Evolutionary conservation across 2,797 vertebrate species (phyloP), one percentile per base, ranked within the genome.

Genomic region (Carcharodon carcharias): DNA sequence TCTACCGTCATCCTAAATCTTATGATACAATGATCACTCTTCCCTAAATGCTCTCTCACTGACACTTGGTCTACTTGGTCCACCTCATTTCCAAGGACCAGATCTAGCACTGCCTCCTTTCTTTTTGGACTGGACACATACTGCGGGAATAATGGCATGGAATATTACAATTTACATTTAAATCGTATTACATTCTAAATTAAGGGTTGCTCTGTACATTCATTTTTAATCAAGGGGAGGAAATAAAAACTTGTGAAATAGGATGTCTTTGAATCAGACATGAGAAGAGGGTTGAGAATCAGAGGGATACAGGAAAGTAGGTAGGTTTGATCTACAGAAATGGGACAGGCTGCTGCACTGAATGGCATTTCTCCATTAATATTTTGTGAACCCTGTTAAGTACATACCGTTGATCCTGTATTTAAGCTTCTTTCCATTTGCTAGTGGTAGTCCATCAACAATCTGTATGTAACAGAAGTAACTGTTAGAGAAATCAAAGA

Each of bases 381-480:
- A 88, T 8, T 67, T 93, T 93, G 61, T 35, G 12, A 85, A 77
- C 12, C 35, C 26, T 61, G 35, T 96, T 0, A 95, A 16, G 73
- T 95, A 67, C 98, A 98, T 97, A 99, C 99, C 99, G 97, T 99
- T 99, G 97, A 99, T 98, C 97, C 98, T 98, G 97, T 99, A 99
- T 96, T 98, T 98, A 96, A 99, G 97, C 85, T 97, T 98, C 97
- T 97, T 97, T 40, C 99, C 99, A 97, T 97, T 98, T 85, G 97
- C 97, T 96, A 99, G 98, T 0, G 98, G 98, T 96, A 98, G 97
- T 95, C 99, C 99, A 96, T 99, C 98, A 67, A 98, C 98, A 97
- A 99, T 97, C 99, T 99, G 96, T 71, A 31, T 82, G 58, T 96
- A n/a, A 97, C 96, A 96, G 73, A 96, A 54, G 77, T 95, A 56